Evolutionary conservation across 2,113 vertebrate genomes (phyloP), one percentile per base, ranked within the genome.

Genomic region (Heliornis fulica): DNA sequence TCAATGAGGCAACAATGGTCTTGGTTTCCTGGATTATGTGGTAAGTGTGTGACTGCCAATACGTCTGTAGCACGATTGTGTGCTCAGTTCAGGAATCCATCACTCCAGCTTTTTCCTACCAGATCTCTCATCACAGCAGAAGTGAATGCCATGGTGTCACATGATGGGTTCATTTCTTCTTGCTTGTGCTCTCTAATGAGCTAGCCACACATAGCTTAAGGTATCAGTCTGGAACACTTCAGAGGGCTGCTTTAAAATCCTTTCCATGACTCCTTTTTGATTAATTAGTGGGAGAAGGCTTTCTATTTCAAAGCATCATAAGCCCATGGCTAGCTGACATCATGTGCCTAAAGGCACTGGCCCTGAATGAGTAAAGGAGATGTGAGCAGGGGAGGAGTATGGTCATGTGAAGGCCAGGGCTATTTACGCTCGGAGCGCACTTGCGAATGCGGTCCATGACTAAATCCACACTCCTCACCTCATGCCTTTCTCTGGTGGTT

Each of bases 11-110:
- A 20, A 99, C 99, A 2, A 99, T 99, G 99, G 99, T 99, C 81
- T 96, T 99, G 91, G 99, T 99, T 68, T 98, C 99, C 10, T 99
- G 99, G 99, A 99, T 99, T 96, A 99, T 99, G 99, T 99, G 99
- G 99, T 99, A 85, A 98, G 99, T 98, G 38, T 71, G 28, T 80
- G 59, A 2, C 63, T 91, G 34, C 40, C 38, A 45, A 20, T 48
- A 25, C 3, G 15, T 29, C 66, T 80, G 61, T 43, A 57, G 20
- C 41, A 31, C 19, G 36, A 13, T 40, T 12, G 36, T 59, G 7
- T 29, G 19, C 32, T 68, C 22, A n/a, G 36, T 25, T 74, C 31
- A 79, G 36, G 63, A 66, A 69, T 41, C 28, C 25, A 15, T 38
- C 23, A 57, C 14, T 69, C 41, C 36, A 57, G 45, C 31, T 81